Evolutionary conservation across 2,888 invertebrate genomes (phyloP), one percentile per base, ranked within the genome.

Genomic region (Thalpophila matura): DNA sequence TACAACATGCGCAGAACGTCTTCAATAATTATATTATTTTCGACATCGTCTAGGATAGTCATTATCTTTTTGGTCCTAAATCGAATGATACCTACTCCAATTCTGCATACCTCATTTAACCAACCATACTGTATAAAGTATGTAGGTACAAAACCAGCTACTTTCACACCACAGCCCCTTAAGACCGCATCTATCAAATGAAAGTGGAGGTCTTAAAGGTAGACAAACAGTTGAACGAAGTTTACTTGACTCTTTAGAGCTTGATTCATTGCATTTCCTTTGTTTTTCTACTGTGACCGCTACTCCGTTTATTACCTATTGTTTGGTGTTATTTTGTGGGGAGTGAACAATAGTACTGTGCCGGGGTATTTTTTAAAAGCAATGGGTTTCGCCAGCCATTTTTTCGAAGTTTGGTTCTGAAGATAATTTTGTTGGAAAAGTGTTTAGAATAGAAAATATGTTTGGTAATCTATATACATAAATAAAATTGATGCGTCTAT

Each of bases 191-290:
- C 71, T 58, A 58, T 55, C 60, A 77, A 64, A 62, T 6, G 47
- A 53, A 61, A 57, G 45, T 55, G 33, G n/a, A 58, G 42, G 54
- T 54, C 42, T 51, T 56, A 69, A 82, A 80, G 59, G 51, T 61
- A 81, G 75, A 85, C 80, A 79, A 82, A 84, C 77, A 70, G 77
- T 73, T 57, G 35, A 57, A 63, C 37, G 42, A 77, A 85, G 74
- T 79, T 77, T 70, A 74, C 79, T 79, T 68, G 81, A 79, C 78
- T 77, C 67, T 73, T 77, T 66, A 51, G 46, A 79, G 79, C 79
- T 79, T 83, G 84, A 85, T 83, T 84, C 79, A 83, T 85, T 66
- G 77, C 58, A 58, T 47, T 62, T 49, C 14, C 63, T 51, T 74
- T 74, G 60, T 79, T 65, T 68, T 62, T 46, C 40, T 14, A 22